These are phyloP conservation scores for Hippasteria phrygiana DNA, from an alignment of 53 echinoderm and acorn worm genomes.

Conservation along the genomic window DNA sequence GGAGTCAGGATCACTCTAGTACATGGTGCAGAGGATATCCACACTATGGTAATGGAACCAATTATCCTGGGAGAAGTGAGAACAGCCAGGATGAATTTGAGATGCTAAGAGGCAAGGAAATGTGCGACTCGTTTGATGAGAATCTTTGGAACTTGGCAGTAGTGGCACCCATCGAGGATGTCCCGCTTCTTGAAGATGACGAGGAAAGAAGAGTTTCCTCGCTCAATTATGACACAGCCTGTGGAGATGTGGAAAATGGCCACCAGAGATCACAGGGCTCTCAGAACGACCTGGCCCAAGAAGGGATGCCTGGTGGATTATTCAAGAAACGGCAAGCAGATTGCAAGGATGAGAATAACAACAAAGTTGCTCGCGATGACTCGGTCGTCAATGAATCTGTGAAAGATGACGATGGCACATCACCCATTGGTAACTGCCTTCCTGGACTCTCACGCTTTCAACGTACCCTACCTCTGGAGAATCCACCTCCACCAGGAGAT, in stretches of 20 bases:
- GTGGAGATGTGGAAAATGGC: background rate
- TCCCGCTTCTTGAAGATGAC: slow-evolving; percentile 33
- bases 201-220: background rate
- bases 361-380: no score
- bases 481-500: background rate
- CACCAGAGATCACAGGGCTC: background rate
- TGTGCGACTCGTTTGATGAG: background rate
- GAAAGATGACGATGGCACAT: background rate
- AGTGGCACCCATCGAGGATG: background rate
- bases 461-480: background rate
- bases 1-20: no score
- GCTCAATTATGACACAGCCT: background rate
- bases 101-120: background rate
- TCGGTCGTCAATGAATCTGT: slow-evolving; percentile 47
- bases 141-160: slow-evolving; percentile 34
- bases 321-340: no score
- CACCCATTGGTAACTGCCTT: background rate
- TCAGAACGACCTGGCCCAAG: background rate
- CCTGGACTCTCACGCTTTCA: slow-evolving; percentile 35
- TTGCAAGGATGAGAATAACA: background rate
- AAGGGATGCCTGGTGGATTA: background rate
- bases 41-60: no score
- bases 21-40: no score
- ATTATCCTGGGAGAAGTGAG: no score
- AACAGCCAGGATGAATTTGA: no score